These are phyloP conservation scores for Augochlora pura DNA, from an alignment of 1,140 invertebrate genomes.

Conservation along the genomic window DNA sequence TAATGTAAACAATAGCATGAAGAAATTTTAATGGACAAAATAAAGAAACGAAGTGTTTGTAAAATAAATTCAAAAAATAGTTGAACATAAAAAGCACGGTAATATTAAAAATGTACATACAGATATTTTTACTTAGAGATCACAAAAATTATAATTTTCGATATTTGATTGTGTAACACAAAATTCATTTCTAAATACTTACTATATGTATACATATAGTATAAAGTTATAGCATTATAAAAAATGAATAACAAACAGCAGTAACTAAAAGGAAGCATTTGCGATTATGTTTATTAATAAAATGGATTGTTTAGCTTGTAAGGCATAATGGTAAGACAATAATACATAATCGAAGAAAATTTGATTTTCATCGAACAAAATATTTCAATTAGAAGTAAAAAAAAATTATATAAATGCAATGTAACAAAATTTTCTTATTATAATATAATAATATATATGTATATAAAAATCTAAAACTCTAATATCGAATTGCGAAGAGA, in stretches of 20 bases:
- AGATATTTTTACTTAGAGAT: not conserved
- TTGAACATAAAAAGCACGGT: not conserved
- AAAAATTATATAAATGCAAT: conserved; percentile 1
- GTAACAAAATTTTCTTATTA: conserved; percentile 14
- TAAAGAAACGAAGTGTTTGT: not conserved
- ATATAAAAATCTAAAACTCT: not conserved
- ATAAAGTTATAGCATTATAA: not conserved
- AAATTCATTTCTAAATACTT: not conserved
- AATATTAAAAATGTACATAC: not conserved
- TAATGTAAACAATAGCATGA: not conserved
- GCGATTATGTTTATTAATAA: conserved; percentile 1
- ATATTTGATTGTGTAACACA: conserved; percentile 11
- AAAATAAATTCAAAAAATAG: not conserved
- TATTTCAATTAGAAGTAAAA: not conserved
- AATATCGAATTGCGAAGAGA: not conserved
- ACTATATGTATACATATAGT: not conserved
- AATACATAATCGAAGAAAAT: not conserved
- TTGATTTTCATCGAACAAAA: not conserved
- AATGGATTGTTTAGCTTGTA: not conserved
- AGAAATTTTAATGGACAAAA: not conserved
- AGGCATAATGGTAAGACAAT: not conserved
- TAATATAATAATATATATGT: not conserved
- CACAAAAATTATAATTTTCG: not conserved
- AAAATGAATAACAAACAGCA: conserved; percentile 1
- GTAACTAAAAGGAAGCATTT: conserved; percentile 1